A percentile compares a stretch with the other conserved stretches of the same genome.
These are phyloP conservation scores for Leptopilina myrica DNA, from an alignment of 2,888 invertebrate genomes.

Conservation along the genomic window DNA sequence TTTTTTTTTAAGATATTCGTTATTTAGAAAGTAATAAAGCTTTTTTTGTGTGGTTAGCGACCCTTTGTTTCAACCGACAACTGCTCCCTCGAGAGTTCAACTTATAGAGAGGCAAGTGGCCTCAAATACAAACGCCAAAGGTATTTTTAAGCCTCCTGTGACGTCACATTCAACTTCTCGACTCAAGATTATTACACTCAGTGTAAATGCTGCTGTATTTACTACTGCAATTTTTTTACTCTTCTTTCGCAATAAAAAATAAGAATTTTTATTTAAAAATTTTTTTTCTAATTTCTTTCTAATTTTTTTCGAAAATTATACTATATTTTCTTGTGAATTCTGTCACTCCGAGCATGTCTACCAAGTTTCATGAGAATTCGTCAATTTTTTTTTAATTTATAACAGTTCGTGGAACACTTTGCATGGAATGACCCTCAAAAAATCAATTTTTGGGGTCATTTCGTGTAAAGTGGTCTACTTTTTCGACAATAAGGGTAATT, in stretches of 20 bases:
- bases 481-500: not conserved
- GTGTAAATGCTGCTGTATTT: not conserved
- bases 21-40: constrained; percentile 21
- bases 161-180: constrained; percentile 56
- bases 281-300: too few relatives aligned
- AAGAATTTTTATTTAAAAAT: not conserved
- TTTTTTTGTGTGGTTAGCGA: constrained; percentile 34
- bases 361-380: not conserved
- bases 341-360: not conserved
- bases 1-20: constrained; percentile 13
- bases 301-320: too few relatives aligned
- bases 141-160: constrained; percentile 60
- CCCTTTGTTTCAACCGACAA: constrained; percentile 55
- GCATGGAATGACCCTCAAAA: too few relatives aligned
- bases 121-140: constrained; percentile 53
- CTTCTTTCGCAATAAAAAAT: constrained; percentile 6
- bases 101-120: constrained; percentile 44
- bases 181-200: not conserved
- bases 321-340: not conserved
- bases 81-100: constrained; percentile 42
- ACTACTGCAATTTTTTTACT: not conserved
- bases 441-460: not conserved
- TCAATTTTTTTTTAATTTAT: not conserved
- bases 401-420: not conserved
- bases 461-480: not conserved